Base-by-base conservation (phyloP, 1,140 invertebrate genomes). In the Eriocheir sinensis region DNA sequence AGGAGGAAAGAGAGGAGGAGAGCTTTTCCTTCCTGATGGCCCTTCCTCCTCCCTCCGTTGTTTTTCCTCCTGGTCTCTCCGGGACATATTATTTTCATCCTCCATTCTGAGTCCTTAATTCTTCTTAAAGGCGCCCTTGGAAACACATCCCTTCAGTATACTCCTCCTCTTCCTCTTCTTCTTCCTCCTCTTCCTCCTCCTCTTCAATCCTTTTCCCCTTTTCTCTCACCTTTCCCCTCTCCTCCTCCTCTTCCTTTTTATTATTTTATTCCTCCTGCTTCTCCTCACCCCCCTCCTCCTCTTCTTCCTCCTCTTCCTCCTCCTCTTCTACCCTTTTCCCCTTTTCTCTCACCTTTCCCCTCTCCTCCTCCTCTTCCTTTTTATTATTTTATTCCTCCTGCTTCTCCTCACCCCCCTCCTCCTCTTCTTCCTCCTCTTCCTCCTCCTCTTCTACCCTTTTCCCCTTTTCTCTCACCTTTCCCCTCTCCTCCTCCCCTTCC, bases 81-180 rank as follows among this genome's bases (percentile, higher is more conserved):
- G 60, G 60, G n/a, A 72, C 6, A n/a, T 72, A 72, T 72, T 72
- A 72, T 72, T 72, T 72, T 48, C n/a, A n/a, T n/a, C n/a, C 60
- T 72, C 60, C 53, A 21, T 21, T 6, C 21, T 72, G 60, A 72
- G n/a, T 72, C 60, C 60, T n/a, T 72, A 72, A 72, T 72, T 72
- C 60, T 72, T 72, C 60, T 72, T 72, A n/a, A n/a, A 72, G 60
- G 60, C 4, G 27, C 12, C 60, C 27, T n/a, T 72, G 60, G n/a
- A 72, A 72, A 72, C 60, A 21, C 60, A 72, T 72, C 60, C 60
- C 60, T 72, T 72, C 60, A 72, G 27, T 72, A 72, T 72, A n/a
- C 60, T 72, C 60, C 60, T 72, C 60, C 83, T 86, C 83, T 34
- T 41, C 44, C 48, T 53, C 48, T 21, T 53, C 44, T 38, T 44